Evolutionary conservation across 2,797 vertebrate species (phyloP).

Genomic region (Gymnothorax javanicus): DNA sequence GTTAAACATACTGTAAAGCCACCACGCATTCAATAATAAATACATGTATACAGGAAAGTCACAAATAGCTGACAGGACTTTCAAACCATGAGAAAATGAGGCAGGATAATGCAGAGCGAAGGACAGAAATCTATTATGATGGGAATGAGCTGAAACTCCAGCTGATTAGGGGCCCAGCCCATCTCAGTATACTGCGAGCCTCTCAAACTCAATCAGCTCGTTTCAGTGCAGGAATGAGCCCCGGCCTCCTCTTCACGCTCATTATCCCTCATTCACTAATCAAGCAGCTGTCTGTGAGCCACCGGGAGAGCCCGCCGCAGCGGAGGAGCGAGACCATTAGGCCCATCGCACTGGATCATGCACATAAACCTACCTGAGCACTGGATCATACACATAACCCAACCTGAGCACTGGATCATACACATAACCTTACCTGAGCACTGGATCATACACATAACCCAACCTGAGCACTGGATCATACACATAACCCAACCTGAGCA

Average conservation of each 20-base stretch:
- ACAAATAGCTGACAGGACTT: no score
- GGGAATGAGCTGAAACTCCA: background rate
- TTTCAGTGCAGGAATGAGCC: conserved; percentile 57
- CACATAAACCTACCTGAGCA: background rate
- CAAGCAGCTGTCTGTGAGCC: conserved; percentile 54
- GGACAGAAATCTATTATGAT: background rate
- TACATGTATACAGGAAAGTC: no score
- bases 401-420: no score
- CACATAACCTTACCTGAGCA: no score
- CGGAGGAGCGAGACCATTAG: background rate
- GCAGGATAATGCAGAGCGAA: no score
- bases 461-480: no score
- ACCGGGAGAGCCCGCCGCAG: conserved; percentile 35
- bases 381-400: conserved; percentile 4
- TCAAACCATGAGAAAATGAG: background rate
- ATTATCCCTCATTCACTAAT: conserved; percentile 64
- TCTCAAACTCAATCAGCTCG: conserved; percentile 55
- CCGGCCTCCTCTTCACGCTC: conserved; percentile 49
- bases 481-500: no score
- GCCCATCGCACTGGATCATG: conserved; percentile 18
- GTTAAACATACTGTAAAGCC: no score
- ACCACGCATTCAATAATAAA: no score
- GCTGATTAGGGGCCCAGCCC: conserved; percentile 36
- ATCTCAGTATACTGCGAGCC: conserved; percentile 46
- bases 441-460: no score